Percentiles rank a stretch among this genome's conserved stretches.
phyloP scores from a whole-genome alignment of 2,888 invertebrate genomes.

The Theodoxus fluviatilis region DNA sequence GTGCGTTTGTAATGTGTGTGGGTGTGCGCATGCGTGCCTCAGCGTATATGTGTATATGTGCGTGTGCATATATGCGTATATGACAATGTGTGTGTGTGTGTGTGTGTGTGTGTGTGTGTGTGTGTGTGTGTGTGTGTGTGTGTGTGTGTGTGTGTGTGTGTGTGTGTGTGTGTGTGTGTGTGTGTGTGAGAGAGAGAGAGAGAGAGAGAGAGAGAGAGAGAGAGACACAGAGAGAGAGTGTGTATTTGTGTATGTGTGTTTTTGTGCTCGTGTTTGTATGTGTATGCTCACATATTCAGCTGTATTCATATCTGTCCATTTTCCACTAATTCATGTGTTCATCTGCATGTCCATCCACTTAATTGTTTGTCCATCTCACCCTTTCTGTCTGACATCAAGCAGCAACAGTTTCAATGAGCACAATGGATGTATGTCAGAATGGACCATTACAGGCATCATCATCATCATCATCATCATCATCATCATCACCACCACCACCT shows the following conservation, averaged over 20 bases:
- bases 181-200: background rate
- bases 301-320: background rate
- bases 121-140: slow-evolving; percentile 4
- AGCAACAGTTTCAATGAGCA: no score
- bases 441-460: background rate
- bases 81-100: background rate
- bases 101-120: slow-evolving; percentile 1
- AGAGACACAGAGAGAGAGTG: background rate
- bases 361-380: no score
- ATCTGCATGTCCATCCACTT: no score
- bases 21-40: background rate
- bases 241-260: background rate
- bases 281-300: background rate
- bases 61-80: background rate
- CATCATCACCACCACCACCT: background rate
- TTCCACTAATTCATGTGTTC: no score
- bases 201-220: background rate
- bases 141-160: background rate
- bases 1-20: background rate
- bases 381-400: background rate
- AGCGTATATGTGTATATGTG: background rate
- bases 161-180: slow-evolving; percentile 12
- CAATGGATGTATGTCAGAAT: no score
- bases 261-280: background rate
- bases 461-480: background rate